Base-by-base conservation (phyloP, 2,113 vertebrate species). In the Sylvia atricapilla region DNA sequence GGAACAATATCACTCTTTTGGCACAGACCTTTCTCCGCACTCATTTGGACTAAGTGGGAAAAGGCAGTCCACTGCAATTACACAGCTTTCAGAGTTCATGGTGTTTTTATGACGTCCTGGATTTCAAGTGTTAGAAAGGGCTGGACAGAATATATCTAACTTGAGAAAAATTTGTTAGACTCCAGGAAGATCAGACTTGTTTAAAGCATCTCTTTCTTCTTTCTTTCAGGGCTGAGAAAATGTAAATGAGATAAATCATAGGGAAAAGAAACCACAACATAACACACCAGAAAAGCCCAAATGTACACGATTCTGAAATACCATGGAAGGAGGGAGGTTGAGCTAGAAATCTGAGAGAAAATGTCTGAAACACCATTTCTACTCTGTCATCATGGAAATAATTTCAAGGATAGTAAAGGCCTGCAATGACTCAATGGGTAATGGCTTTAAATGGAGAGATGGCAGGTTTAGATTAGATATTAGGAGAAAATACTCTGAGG, bases 341-440 rank as follows among this genome's bases (percentile, higher is more conserved):
- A 8, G 6, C 82, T 85, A 19, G 8, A 43, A 3, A 31, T 69
- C 33, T 64, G 23, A 83, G 49, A 75, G 33, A 27, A 3, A 3
- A 58, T 0, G 0, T 7, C 5, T 28, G 43, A 52, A 52, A 7
- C 55, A 31, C 2, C 15, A 27, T 58, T 68, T 66, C 15, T 77
- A 55, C 24, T 74, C 24, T 12, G n/a, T 44, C 3, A 2, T n/a
- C 10, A 68, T 11, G 16, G 43, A 72, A 64, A n/a, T 35, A 43
- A 93, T 68, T 67, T 55, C 62, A 90, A 87, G 20, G 28, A 69
- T 12, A 62, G 7, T 25, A 83, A 64, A 66, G 3, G 7, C 12
- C 59, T 69, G 35, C 68, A 20, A 52, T 64, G 13, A 70, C 17
- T 13, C 23, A 53, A n/a, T 7, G 20, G 13, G 5, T 21, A 39